Base-by-base conservation (phyloP, 2,888 invertebrate species). In the Pyrocoelia pectoralis region DNA sequence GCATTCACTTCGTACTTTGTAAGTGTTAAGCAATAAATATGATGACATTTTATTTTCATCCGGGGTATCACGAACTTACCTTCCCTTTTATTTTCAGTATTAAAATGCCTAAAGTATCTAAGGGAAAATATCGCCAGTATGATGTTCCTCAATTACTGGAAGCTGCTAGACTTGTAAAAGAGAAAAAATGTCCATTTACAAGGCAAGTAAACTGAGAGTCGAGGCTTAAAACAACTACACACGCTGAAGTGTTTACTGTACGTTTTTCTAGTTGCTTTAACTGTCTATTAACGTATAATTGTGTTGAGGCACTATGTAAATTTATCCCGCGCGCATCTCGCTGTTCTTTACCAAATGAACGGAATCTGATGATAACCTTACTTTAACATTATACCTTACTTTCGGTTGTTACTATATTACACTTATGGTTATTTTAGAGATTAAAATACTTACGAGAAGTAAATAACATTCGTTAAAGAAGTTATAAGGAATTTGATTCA, bases 161-260 rank as follows among this genome's bases (percentile, higher is more conserved):
- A 41, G 41, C 41, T 41, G 12, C 41, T 12, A 41, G 41, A 41
- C 41, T 41, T 41, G 41, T 50, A 24, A 24, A 9, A 50, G 24
- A 50, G 50, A 50, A 12, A 50, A 50, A 19, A 50, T 50, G 28
- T 50, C 50, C 24, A 50, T 50, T 12, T 50, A 50, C 28, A 50
- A 12, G 9, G 50, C 50, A 24, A 50, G 28, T 24, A 50, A 50
- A 14, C 41, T 28, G 12, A 50, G 13, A n/a, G n/a, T n/a, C n/a
- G n/a, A n/a, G n/a, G n/a, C n/a, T n/a, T n/a, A n/a, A n/a, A n/a
- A n/a, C n/a, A 8, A n/a, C 13, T 18, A 50, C 28, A n/a, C 18
- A 24, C 50, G 50, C 12, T 24, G 50, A 50, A 28, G 13, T 28
- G 28, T 12, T 18, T 28, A 50, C 24, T 28, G 28, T 24, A 50